Percentiles rank a stretch among this genome's conserved stretches.
These are phyloP conservation scores for Fulmarus glacialis DNA, from an alignment of 2,113 vertebrate species.

Conservation along the genomic window DNA sequence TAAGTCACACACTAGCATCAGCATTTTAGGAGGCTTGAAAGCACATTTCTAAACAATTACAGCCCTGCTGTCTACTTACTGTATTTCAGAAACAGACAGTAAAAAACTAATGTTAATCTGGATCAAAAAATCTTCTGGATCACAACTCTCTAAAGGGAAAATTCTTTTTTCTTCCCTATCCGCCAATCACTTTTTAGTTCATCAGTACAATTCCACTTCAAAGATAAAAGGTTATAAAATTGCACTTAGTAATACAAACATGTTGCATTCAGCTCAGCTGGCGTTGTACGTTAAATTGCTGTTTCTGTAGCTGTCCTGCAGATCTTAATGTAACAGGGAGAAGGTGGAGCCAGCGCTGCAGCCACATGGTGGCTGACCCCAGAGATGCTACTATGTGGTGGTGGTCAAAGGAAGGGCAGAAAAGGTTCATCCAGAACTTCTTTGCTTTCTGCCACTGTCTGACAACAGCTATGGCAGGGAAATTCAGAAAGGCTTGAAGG, in stretches of 20 bases:
- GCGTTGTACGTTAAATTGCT: not conserved
- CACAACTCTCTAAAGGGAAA: not conserved
- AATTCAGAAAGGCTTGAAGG: not conserved
- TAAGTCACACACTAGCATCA: not conserved
- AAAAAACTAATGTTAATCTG: not conserved
- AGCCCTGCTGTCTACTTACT: not conserved
- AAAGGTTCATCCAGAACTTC: not conserved
- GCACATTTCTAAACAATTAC: not conserved
- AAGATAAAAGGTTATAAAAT: not conserved
- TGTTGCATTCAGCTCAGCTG: not conserved
- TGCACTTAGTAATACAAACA: not conserved
- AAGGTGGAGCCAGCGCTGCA: not conserved
- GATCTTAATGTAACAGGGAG: not conserved
- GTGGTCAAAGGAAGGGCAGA: not conserved
- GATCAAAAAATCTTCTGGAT: not conserved
- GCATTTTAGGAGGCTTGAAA: not conserved
- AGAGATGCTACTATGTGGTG: not conserved
- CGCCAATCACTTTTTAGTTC: not conserved
- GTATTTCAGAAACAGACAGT: not conserved
- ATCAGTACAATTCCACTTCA: not conserved
- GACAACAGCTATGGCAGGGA: not conserved
- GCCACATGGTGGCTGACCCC: no score
- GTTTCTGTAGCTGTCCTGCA: not conserved
- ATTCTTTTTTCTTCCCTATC: not conserved
- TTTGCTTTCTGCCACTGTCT: not conserved